Base-by-base conservation (phyloP, 2,797 vertebrate species). In the Gymnoscopelus microlampas region DNA sequence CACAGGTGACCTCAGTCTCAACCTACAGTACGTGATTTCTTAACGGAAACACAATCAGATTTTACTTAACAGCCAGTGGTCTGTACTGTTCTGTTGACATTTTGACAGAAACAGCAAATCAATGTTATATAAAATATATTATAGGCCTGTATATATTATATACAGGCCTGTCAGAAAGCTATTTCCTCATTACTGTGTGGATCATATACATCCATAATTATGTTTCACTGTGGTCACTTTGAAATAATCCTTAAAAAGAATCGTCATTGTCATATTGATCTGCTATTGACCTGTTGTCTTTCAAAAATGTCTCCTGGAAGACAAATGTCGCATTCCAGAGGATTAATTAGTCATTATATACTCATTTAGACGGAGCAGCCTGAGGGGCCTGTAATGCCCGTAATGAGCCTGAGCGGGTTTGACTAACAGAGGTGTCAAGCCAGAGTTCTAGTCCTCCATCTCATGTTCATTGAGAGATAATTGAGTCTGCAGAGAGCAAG, bases 401-500 rank as follows among this genome's bases (percentile, higher is more conserved):
- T 44, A 44, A 44, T 44, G 39, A 44, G 39, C 39, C 39, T 10
- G 9, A 44, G 39, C 39, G 9, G 39, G 68, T 74, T 63, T 71
- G 66, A 73, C 76, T 67, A 81, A 82, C 71, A 61, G 62, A 63
- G 68, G 76, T 82, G 82, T 84, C 71, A 77, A 70, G 73, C 72
- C 64, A 53, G 55, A 65, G 51, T 35, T 12, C 67, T 86, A 87
- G n/a, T 71, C 74, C 5, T 69, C 67, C 32, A 65, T 60, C 77
- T 75, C 11, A 48, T 73, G 66, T 83, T 78, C 79, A 76, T 29
- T 63, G 73, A 78, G 62, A 12, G 11, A 79, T 90, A 91, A 91
- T 90, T 89, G 82, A 85, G 72, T 65, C 82, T 56, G 51, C n/a
- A 19, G 75, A 80, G 81, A 74, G 71, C 53, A 23, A 58, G 24